phyloP scores from a whole-genome alignment of 1,140 invertebrate genomes.

The Melipona quadrifasciata region DNA sequence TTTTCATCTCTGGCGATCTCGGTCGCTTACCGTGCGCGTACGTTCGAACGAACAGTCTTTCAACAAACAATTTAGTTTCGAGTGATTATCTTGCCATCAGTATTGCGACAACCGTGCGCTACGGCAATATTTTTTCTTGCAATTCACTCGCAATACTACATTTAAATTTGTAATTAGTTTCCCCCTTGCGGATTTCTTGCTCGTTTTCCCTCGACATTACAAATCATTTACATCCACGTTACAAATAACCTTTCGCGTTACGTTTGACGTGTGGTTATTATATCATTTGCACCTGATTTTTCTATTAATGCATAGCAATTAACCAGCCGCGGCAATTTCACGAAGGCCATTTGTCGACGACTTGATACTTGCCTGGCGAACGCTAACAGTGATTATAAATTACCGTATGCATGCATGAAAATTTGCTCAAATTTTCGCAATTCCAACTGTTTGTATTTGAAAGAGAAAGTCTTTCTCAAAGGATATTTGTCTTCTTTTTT shows the following conservation, averaged over 20 bases:
- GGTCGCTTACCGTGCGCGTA: neutral
- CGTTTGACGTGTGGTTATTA: neutral
- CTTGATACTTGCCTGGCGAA: neutral
- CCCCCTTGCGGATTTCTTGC: neutral
- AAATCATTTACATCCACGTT: neutral
- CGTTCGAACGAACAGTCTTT: neutral
- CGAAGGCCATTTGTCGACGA: neutral
- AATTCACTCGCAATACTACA: neutral
- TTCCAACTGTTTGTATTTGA: neutral
- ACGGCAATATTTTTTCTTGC: neutral
- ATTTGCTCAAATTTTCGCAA: neutral
- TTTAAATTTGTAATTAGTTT: neutral
- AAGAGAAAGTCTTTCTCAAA: neutral
- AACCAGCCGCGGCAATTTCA: neutral
- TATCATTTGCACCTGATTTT: neutral
- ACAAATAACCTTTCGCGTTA: neutral
- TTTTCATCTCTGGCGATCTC: neutral
- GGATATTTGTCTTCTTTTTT: neutral
- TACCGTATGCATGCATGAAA: neutral
- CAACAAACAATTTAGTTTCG: neutral
- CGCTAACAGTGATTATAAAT: neutral
- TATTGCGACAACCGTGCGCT: neutral
- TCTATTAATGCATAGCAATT: slow-evolving; percentile 7
- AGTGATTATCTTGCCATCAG: neutral
- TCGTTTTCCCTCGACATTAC: neutral